Percentiles rank a stretch among this genome's conserved stretches.
Evolutionary conservation across 2,797 vertebrate species (phyloP).

Genomic region (Apodemus agrarius): DNA sequence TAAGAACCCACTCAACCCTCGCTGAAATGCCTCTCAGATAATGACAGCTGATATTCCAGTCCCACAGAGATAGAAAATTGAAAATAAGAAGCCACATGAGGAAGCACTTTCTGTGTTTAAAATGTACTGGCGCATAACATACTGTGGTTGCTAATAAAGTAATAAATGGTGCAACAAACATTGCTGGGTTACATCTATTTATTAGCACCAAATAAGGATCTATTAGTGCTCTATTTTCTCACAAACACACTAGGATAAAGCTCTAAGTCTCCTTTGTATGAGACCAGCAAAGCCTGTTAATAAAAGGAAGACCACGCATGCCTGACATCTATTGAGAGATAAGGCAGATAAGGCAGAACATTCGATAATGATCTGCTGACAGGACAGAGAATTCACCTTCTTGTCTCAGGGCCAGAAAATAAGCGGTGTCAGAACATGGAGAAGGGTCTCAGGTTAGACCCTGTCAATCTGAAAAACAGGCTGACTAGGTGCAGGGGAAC

Average conservation of each 20-base stretch:
- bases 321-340: background rate
- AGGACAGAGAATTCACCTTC: conserved; percentile 30
- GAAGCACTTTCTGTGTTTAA: conserved; percentile 8
- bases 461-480: background rate
- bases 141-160: conserved; percentile 20
- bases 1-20: background rate
- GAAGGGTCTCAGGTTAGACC: background rate
- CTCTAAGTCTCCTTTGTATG: conserved; percentile 49
- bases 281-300: conserved; percentile 49
- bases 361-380: conserved; percentile 46
- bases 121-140: conserved; percentile 62
- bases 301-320: conserved; percentile 42
- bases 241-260: conserved; percentile 50
- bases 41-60: background rate
- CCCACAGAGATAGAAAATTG: conserved; percentile 28
- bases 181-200: conserved; percentile 56
- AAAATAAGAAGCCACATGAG: conserved; percentile 34
- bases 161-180: conserved; percentile 51
- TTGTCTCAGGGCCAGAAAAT: conserved; percentile 45
- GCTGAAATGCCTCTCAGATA: conserved; percentile 9
- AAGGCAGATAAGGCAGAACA: conserved; percentile 40
- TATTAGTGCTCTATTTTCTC: conserved; percentile 66
- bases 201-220: conserved; percentile 63
- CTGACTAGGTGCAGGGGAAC: rapidly evolving
- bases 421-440: background rate